Base-by-base conservation (phyloP, 23 tunicate species). In the Ascidia mentula region DNA sequence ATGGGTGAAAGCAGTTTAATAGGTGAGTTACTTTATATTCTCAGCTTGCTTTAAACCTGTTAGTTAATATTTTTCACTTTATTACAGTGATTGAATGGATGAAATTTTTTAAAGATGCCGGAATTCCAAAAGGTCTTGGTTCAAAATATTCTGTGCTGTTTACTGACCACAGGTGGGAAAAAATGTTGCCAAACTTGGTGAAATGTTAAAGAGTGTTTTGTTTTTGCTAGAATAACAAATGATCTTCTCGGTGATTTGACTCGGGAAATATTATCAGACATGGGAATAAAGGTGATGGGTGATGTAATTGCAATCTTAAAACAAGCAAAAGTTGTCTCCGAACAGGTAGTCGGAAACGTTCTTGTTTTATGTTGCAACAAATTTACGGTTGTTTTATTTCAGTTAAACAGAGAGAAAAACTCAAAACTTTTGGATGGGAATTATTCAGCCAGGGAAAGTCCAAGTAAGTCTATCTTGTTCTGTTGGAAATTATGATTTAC, bases 271-370 rank as follows among this genome's bases (percentile, higher is more conserved):
- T 72, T 92, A 31, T 38, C 59, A 18, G 97, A 92, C 39, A 92
- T 92, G 83, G 97, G 97, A 34, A 87, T 92, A 36, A 83, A 79
- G 60, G 97, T 91, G 0, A 89, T 92, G 80, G 97, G 97, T 0
- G 97, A 92, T 69, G 79, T 87, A 9, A 92, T 92, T 46, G 91
- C 92, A 12, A 87, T 92, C 13, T 40, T 92, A 45, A 92, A 82
- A 71, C 97, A 87, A 34, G 97, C 97, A 26, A 74, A 78, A 60
- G 36, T 69, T 34, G 88, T 92, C 5, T 72, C 88, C 13, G 81
- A 91, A 22, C 83, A 91, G 86, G 91, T 87, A 69, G 17, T n/a
- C n/a, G n/a, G n/a, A n/a, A n/a, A n/a, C n/a, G 65, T 28, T 5
- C 7, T 5, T 26, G 24, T 20, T 26, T 53, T 6, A 20, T 9